A percentile compares a stretch with the other conserved stretches of the same genome.
These are phyloP conservation scores for Drosophila sproati DNA, from an alignment of 1,140 invertebrate species.

Conservation along the genomic window DNA sequence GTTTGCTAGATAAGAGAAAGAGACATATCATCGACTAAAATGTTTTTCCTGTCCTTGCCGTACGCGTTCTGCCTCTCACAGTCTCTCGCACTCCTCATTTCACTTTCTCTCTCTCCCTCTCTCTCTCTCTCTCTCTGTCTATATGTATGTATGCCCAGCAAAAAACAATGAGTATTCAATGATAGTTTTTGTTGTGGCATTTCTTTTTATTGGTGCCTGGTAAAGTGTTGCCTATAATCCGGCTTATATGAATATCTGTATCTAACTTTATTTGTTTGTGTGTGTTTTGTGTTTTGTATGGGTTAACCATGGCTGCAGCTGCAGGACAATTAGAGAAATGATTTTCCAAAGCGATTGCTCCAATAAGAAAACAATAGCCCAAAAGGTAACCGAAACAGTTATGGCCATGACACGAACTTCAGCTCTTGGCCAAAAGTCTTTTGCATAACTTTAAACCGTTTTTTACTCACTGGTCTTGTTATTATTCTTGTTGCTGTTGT, in stretches of 20 bases:
- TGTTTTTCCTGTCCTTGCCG: slow-evolving; percentile 52
- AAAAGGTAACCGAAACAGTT: slow-evolving; percentile 50
- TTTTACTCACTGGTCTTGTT: slow-evolving; percentile 5
- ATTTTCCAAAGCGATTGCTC: slow-evolving; percentile 11
- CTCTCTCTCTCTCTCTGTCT: neutral
- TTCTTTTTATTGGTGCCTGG: slow-evolving; percentile 66
- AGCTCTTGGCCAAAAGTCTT: slow-evolving; percentile 24
- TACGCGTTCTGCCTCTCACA: neutral
- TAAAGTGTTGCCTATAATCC: slow-evolving; percentile 48
- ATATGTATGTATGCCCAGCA: slow-evolving; percentile 8
- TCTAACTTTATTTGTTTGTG: slow-evolving; percentile 13
- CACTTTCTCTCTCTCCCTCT: neutral
- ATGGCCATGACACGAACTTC: slow-evolving; percentile 40
- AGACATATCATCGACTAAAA: slow-evolving; percentile 78
- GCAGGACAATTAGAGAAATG: slow-evolving; percentile 42
- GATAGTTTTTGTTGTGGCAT: slow-evolving; percentile 42
- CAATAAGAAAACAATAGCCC: slow-evolving; percentile 18
- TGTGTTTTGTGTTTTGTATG: slow-evolving; percentile 6
- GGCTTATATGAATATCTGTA: slow-evolving; percentile 30
- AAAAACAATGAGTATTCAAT: slow-evolving; percentile 51
- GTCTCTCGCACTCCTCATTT: slow-evolving; percentile 3
- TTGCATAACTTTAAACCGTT: slow-evolving; percentile 66
- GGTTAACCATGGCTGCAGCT: slow-evolving; percentile 47
- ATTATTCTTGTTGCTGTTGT: slow-evolving; percentile 25
- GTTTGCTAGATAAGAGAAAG: slow-evolving; percentile 73